Percentiles rank a stretch among this genome's conserved stretches.
Evolutionary conservation across 2,113 vertebrate species (phyloP).

Genomic region (Notarius lentiginosus): DNA sequence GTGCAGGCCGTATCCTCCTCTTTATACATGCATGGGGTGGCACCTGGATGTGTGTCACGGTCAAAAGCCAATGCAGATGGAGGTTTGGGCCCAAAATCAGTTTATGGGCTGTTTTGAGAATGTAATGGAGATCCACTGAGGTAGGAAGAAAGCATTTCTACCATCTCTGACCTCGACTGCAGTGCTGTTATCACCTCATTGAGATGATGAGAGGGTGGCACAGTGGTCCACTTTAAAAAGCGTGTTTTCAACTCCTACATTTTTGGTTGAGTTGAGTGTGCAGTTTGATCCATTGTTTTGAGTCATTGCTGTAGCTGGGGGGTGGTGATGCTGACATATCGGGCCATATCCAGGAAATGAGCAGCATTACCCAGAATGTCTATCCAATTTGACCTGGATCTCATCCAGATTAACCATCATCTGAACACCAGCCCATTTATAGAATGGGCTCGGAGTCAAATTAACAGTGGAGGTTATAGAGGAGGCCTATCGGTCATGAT

Average conservation of each 20-base stretch:
- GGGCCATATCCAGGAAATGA: slow-evolving; percentile 26
- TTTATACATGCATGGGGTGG: slow-evolving; percentile 8
- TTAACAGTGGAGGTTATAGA: slow-evolving; percentile 36
- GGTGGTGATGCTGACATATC: slow-evolving; percentile 21
- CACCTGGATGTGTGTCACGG: background rate
- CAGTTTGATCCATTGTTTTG: background rate
- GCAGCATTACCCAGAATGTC: slow-evolving; percentile 40
- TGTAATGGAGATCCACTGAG: background rate
- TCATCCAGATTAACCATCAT: slow-evolving; percentile 40
- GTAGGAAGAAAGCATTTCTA: background rate
- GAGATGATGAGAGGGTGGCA: background rate
- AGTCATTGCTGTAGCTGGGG: background rate
- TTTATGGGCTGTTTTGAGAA: background rate
- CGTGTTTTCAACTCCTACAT: background rate
- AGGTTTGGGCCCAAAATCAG: background rate
- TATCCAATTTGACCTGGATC: slow-evolving; percentile 33
- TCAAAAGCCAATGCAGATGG: background rate
- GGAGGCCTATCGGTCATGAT: slow-evolving; percentile 36
- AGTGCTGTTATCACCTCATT: background rate
- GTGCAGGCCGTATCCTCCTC: background rate
- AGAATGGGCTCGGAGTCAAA: slow-evolving; percentile 34
- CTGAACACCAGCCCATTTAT: slow-evolving; percentile 35
- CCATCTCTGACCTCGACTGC: background rate
- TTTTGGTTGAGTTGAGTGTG: background rate
- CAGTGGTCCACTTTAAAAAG: slow-evolving; percentile 17